A percentile compares a stretch with the other conserved stretches of the same genome.
Evolutionary conservation across 2,797 vertebrate species (phyloP).

Genomic region (Basileuterus tristriatus): DNA sequence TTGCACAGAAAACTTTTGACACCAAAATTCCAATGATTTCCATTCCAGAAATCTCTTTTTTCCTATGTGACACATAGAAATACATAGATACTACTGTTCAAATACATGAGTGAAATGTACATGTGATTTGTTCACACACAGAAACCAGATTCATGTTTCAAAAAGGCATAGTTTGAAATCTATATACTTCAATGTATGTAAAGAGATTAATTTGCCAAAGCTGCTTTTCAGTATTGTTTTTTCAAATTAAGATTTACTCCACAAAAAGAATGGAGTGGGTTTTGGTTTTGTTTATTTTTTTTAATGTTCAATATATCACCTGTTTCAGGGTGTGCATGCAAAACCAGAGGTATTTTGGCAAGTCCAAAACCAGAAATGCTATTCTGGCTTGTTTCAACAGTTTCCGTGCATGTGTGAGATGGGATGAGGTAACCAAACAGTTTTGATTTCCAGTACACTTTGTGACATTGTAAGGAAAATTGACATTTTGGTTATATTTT

Average conservation of each 20-base stretch:
- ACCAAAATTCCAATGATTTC: background rate
- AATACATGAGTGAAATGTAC: background rate
- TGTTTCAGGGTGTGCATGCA: background rate
- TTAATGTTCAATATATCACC: background rate
- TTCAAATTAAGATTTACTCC: background rate
- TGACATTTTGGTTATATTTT: constrained; percentile 17
- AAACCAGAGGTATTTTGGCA: background rate
- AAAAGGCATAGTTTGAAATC: background rate
- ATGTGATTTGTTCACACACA: background rate
- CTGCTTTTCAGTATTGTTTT: background rate
- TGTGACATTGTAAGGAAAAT: constrained; percentile 18
- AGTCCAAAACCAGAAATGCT: background rate
- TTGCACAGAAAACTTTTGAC: background rate
- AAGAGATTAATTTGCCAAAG: background rate
- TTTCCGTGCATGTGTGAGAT: constrained; percentile 28
- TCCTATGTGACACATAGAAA: background rate
- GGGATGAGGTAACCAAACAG: constrained; percentile 30
- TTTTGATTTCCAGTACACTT: constrained; percentile 19
- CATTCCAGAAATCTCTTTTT: background rate
- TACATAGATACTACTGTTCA: background rate
- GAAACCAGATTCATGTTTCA: background rate
- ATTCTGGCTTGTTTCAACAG: background rate
- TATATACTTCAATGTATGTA: background rate
- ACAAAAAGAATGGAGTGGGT: background rate
- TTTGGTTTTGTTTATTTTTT: fast-evolving